Base-by-base conservation (phyloP, 1,140 invertebrate genomes). In the Zaprionus lachaisei region DNA sequence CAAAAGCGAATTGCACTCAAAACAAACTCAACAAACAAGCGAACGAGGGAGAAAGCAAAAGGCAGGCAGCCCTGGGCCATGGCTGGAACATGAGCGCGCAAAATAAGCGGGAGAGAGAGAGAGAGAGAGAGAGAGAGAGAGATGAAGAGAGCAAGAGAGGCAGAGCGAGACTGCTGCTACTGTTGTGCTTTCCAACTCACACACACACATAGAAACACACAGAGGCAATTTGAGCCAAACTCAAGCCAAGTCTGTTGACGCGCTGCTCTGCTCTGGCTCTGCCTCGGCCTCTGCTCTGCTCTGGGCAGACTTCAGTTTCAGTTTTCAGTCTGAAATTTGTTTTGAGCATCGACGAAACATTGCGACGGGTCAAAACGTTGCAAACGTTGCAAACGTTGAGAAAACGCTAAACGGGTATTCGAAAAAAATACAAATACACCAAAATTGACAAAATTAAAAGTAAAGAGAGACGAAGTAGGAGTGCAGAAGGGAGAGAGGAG, bases 281-380 rank as follows among this genome's bases (percentile, higher is more conserved):
- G 28, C 7, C 28, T 9, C 28, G 7, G 28, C 6, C 69, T 58
- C 47, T 66, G 68, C 20, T 28, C 31, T 65, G 22, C 11, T 17
- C 41, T 54, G 28, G 55, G 56, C 79, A 69, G 83, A 75, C 64
- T 71, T 83, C 66, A 76, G 83, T 72, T 84, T 78, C 38, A 67
- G 72, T 67, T 75, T 85, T 84, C 78, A 89, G 85, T 87, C 81
- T 83, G 70, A 79, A 79, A 81, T 89, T 81, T 67, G 84, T 90
- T 87, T 87, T 84, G 81, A 89, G 76, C 85, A 81, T 51, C 68
- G 75, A 69, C 74, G 74, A 76, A 89, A 80, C 83, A 77, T 47
- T 69, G 67, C 67, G 38, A 63, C 83, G 83, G 80, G 41, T 47
- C 41, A n/a, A 47, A 44, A 70, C 37, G 51, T 56, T 56, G 54